Base-by-base conservation (phyloP, 2,888 invertebrate species). In the Netelia melanura region DNA sequence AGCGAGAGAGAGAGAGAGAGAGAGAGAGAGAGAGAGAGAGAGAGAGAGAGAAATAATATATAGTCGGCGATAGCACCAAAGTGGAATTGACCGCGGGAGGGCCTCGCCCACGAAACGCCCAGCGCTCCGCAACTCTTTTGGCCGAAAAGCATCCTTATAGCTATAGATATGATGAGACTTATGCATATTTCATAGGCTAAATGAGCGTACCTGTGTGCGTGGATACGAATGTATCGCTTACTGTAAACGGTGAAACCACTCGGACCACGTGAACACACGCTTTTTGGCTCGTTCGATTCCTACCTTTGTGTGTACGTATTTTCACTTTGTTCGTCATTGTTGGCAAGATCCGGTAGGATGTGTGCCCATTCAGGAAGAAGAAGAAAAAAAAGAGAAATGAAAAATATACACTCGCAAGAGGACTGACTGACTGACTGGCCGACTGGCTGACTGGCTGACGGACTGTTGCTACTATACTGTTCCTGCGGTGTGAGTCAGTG, bases 291-390 rank as follows among this genome's bases (percentile, higher is more conserved):
- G 5, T 48, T 80, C 83, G 79, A 83, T 83, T 80, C 71, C 61
- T 65, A 44, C 70, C 68, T 83, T 83, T 68, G 67, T 9, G 61
- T 52, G n/a, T 61, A 44, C 17, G 43, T 72, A 61, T 84, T 79
- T 76, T 76, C 71, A 71, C 71, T 76, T 71, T 43, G 48, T 68
- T 68, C 81, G 74, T 14, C 81, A 84, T 81, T 84, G 84, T 81
- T 68, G 74, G 38, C 74, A 81, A 81, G 81, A 84, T 84, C 84
- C 84, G 84, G 84, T 81, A 56, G 84, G 84, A 84, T 81, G 56
- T 72, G 38, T 81, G 81, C 68, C 81, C n/a, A 71, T 84, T 81
- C 68, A 72, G 30, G 9, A 64, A 72, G 65, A 64, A 54, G 67
- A 44, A 67, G 38, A 67, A 67, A 30, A 54, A 10, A 67, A 44